These are phyloP conservation scores for Acromyrmex echinatior DNA, from an alignment of 1,140 invertebrate genomes.

Conservation along the genomic window DNA sequence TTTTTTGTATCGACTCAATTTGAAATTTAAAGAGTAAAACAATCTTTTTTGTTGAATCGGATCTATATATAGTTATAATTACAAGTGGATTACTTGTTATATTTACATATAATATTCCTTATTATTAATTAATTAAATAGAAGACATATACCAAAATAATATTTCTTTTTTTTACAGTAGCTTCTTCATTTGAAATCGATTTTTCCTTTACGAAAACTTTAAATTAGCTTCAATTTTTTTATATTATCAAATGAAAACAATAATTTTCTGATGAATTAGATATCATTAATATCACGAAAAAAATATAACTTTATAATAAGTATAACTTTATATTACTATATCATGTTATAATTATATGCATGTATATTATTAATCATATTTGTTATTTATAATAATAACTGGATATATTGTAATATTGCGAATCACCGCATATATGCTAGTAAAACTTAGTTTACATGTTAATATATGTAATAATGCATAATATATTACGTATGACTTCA, in stretches of 20 bases:
- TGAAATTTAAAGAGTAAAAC: no score
- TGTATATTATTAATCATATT: neutral
- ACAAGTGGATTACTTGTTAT: neutral
- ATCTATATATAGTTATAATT: neutral
- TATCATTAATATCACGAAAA: neutral
- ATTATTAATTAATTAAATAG: slow-evolving; percentile 24
- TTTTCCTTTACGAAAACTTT: no score
- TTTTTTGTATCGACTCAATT: no score
- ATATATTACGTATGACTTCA: slow-evolving; percentile 6
- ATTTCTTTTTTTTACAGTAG: neutral
- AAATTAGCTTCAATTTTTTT: neutral
- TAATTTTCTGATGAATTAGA: neutral
- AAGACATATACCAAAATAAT: neutral
- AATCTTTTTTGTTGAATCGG: neutral
- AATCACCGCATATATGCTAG: neutral
- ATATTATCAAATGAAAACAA: neutral
- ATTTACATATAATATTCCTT: neutral
- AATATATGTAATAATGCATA: slow-evolving; percentile 23
- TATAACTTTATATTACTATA: slow-evolving; percentile 11
- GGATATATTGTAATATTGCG: slow-evolving; percentile 1
- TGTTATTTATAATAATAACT: neutral
- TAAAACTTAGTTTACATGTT: slow-evolving; percentile 28
- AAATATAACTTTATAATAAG: neutral
- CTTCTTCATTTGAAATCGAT: neutral
- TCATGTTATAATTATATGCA: neutral